phyloP scores from a whole-genome alignment of 2,797 vertebrate genomes.

The Bovichtus variegatus region DNA sequence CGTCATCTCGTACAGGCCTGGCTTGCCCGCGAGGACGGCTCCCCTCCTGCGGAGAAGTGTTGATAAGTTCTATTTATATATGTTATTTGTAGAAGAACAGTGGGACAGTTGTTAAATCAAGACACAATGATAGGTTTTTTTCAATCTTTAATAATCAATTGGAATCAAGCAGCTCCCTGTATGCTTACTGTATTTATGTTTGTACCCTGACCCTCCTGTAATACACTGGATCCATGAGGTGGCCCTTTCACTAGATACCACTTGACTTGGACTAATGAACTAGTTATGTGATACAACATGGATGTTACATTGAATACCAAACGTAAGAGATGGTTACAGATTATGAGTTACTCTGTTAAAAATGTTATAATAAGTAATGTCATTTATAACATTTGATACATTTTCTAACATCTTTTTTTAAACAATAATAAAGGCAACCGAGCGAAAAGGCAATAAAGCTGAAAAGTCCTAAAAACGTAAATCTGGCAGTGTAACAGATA shows the following conservation, averaged over 20 bases:
- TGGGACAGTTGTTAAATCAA: not conserved
- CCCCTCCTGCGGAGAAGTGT: conserved; percentile 80
- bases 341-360: no score
- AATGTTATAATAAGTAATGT: no score
- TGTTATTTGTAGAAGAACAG: not conserved
- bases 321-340: no score
- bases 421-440: no score
- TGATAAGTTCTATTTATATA: not conserved
- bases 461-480: no score
- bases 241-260: not conserved
- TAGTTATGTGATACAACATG: not conserved
- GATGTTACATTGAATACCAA: not conserved
- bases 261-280: not conserved
- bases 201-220: not conserved
- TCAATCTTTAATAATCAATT: conserved; percentile 38
- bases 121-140: conserved; percentile 17
- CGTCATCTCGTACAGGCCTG: conserved; percentile 88
- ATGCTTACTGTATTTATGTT: conserved; percentile 35
- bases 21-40: conserved; percentile 82
- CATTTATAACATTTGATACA: no score
- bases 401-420: no score
- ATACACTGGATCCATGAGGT: not conserved
- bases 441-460: no score
- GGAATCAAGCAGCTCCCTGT: conserved; percentile 28
- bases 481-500: no score